These are phyloP conservation scores for Biston betularia DNA, from an alignment of 2,888 invertebrate genomes.

Conservation along the genomic window DNA sequence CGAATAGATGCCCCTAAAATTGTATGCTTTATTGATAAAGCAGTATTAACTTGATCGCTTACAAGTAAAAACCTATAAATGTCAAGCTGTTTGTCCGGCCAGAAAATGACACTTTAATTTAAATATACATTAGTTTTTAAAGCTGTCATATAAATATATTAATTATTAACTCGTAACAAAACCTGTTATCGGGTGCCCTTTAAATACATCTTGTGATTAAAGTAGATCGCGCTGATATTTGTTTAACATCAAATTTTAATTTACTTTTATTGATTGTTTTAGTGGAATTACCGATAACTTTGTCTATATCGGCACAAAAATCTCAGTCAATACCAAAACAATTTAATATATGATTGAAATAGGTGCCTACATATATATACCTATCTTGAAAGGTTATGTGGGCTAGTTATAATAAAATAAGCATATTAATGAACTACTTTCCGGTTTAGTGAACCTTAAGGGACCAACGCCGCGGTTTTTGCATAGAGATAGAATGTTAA, in stretches of 20 bases:
- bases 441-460: no score
- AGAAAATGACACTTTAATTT: slow-evolving; percentile 3
- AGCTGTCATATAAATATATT: slow-evolving; percentile 20
- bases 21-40: no score
- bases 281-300: slow-evolving; percentile 20
- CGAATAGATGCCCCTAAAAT: no score
- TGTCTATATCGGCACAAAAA: slow-evolving; percentile 10
- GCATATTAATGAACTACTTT: no score
- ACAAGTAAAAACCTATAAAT: no score
- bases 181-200: slow-evolving; percentile 21
- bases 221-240: slow-evolving; percentile 25
- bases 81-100: no score
- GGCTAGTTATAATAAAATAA: no score
- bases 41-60: no score
- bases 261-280: slow-evolving; percentile 23
- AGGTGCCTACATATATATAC: no score
- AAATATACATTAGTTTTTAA: slow-evolving; percentile 13
- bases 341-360: neutral
- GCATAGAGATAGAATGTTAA: no score
- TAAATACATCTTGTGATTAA: slow-evolving; percentile 9
- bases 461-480: no score
- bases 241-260: slow-evolving; percentile 32
- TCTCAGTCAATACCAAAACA: slow-evolving; percentile 8
- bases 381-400: no score
- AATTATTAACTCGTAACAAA: slow-evolving; percentile 19